Base-by-base conservation (phyloP, 2,888 invertebrate species). In the Melikaiella ostensackeni region DNA sequence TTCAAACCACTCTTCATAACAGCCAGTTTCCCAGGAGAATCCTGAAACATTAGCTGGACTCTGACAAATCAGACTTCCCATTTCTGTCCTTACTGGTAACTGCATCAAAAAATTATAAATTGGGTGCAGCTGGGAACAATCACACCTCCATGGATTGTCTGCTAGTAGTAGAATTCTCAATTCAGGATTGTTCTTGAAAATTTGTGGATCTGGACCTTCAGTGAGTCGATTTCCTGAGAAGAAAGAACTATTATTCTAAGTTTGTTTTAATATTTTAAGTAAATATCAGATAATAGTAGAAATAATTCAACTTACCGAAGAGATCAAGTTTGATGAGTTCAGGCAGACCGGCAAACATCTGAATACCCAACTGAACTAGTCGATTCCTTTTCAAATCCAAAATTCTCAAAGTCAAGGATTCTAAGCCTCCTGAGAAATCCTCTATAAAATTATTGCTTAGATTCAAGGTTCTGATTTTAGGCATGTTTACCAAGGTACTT, bases 61-160 rank as follows among this genome's bases (percentile, higher is more conserved):
- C 78, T 94, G 94, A 83, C 96, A 96, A 66, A 94, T 92, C 74
- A 96, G 90, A 80, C 93, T 89, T 4, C 89, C 87, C 82, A 92
- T 92, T 83, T 92, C 92, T 74, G 93, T 93, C 86, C 93, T 94
- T 33, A 92, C 92, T 1, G 95, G 94, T 79, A 93, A 92, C 24
- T 93, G 88, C 1, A 93, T 94, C 19, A 96, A 86, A 87, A 92
- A 95, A 79, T 93, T 92, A 83, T 94, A 95, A 86, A 95, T 94
- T 13, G 93, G 92, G 76, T 93, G 92, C 88, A 96, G 93, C 30
- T 94, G 92, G 0, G 85, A 83, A 85, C 96, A 96, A 81, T 95
- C 94, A 88, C 96, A 96, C 79, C 94, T 92, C 96, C 96, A 96
- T 82, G 95, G 95, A 89, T 96, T 96, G 85, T 96, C 95, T 21